Conservation (phyloP, 2,888 invertebrate species). For the Deilephila porcellus region DNA sequence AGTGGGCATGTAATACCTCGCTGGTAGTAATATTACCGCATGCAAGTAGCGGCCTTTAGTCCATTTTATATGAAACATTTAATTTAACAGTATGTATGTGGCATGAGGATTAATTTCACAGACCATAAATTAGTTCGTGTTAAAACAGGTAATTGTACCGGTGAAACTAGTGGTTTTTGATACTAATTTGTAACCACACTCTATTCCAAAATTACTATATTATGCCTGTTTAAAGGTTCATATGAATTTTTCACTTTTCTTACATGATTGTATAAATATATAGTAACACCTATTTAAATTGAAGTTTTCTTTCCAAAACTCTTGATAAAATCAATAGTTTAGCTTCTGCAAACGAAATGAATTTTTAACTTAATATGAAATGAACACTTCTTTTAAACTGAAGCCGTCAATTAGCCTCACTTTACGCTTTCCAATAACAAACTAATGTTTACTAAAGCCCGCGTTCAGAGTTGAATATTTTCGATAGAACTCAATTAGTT, state of each 20-base stretch:
- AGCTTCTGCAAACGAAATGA: not conserved
- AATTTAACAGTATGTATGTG: not conserved
- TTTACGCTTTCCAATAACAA: constrained; percentile 35
- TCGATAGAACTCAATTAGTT: constrained; percentile 29
- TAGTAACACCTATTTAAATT: too few relatives aligned
- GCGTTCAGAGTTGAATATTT: constrained; percentile 12
- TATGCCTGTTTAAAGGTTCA: too few relatives aligned
- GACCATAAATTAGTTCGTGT: too few relatives aligned
- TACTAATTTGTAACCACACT: too few relatives aligned
- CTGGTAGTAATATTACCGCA: not conserved
- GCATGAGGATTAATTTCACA: not conserved
- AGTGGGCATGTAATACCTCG: not conserved
- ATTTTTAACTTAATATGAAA: not conserved
- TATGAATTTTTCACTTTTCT: too few relatives aligned
- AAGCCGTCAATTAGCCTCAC: constrained; percentile 4
- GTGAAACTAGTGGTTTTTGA: too few relatives aligned
- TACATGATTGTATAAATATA: too few relatives aligned
- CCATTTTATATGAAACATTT: constrained; percentile 1
- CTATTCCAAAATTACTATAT: too few relatives aligned
- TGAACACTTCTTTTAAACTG: constrained; percentile 29
- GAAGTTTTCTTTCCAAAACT: too few relatives aligned
- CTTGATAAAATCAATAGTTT: too few relatives aligned
- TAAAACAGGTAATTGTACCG: too few relatives aligned
- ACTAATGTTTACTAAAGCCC: constrained; percentile 38
- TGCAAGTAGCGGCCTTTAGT: not conserved